A percentile compares a stretch with the other conserved stretches of the same genome.
phyloP scores from a whole-genome alignment of 1,140 invertebrate genomes.

The Leptinotarsa undecemlineata region DNA sequence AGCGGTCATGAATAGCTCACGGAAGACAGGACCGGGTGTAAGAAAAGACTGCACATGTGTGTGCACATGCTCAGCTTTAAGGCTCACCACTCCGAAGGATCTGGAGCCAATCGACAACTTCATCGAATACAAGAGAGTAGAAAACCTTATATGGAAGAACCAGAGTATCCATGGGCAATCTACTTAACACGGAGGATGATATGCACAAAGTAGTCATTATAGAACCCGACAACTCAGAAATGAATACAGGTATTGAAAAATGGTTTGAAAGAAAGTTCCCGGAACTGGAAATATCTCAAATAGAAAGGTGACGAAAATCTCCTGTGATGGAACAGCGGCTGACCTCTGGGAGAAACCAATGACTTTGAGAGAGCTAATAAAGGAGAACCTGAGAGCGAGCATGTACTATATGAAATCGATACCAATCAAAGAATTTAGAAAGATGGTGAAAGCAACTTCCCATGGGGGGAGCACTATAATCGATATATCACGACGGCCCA shows the following conservation, averaged over 20 bases:
- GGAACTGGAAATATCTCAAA: no score
- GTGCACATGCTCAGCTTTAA: background rate
- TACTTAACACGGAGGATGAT: background rate
- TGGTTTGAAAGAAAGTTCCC: background rate
- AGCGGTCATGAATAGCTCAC: background rate
- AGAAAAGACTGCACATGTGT: background rate
- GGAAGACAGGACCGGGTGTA: background rate
- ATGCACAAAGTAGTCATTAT: conserved; percentile 1
- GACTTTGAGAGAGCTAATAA: no score
- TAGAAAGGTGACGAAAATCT: no score
- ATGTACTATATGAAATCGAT: no score
- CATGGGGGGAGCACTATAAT: background rate
- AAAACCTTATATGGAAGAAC: background rate
- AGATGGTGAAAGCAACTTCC: background rate
- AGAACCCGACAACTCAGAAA: conserved; percentile 17
- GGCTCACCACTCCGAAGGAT: background rate
- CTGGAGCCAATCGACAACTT: background rate
- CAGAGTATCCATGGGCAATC: conserved; percentile 4
- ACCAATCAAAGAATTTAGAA: no score
- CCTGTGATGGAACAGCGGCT: no score
- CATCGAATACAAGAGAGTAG: background rate
- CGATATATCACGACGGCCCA: background rate
- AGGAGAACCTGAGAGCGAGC: no score
- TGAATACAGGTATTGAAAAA: conserved; percentile 15
- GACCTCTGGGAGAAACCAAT: no score